phyloP scores from a whole-genome alignment of 2,113 vertebrate species.

The Sapayoa aenigma region DNA sequence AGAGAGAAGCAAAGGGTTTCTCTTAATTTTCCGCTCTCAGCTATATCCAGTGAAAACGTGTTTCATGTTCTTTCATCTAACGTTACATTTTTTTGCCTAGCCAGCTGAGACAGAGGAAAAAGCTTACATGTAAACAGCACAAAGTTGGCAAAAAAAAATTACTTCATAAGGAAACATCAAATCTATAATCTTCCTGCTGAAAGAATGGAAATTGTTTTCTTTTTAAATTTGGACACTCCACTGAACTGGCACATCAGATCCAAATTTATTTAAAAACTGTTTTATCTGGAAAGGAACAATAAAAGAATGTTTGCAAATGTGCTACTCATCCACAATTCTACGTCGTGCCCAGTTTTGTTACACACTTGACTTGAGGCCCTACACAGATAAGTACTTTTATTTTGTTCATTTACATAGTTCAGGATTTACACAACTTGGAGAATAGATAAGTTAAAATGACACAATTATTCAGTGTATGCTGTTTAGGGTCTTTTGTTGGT shows the following conservation, averaged over 20 bases:
- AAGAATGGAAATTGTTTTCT: conserved; percentile 1
- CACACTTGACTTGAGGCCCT: background rate
- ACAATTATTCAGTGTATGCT: fast-evolving
- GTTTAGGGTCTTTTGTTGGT: background rate
- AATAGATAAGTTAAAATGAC: background rate
- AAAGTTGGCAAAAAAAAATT: conserved; percentile 35
- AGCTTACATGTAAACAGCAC: background rate
- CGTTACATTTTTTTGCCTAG: background rate
- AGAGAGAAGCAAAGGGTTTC: background rate
- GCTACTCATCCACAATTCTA: background rate
- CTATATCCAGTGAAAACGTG: background rate
- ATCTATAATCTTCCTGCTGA: background rate
- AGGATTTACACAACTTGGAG: background rate
- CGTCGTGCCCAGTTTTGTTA: background rate
- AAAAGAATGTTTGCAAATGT: background rate
- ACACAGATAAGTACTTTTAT: background rate
- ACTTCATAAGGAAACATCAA: background rate
- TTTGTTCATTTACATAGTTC: background rate
- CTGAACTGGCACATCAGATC: background rate
- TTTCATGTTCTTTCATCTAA: conserved; percentile 17
- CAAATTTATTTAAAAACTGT: background rate
- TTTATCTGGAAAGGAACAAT: background rate
- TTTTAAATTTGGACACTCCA: background rate
- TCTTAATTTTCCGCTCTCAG: background rate
- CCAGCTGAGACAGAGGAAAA: background rate